Conservation (phyloP, 2,797 vertebrate genomes). For the Sebastes glaucus region DNA sequence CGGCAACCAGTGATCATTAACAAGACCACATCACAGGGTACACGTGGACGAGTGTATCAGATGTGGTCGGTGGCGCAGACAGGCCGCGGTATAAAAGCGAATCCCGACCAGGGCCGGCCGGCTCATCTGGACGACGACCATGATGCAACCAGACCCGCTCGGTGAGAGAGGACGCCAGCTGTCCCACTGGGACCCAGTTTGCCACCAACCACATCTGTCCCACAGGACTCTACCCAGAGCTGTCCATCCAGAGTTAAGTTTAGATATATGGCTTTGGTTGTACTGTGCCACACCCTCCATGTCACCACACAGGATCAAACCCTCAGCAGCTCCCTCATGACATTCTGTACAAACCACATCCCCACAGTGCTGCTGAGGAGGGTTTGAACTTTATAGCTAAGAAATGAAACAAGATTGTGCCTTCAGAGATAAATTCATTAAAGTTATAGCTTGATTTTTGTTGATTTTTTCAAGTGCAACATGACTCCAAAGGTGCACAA, state of each 20-base stretch:
- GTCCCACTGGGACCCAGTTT: conserved; percentile 67
- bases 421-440: neutral
- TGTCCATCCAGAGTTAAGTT: conserved; percentile 73
- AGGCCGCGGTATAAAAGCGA: conserved; percentile 18
- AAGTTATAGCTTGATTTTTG: neutral
- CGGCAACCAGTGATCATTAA: conserved; percentile 49
- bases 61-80: conserved; percentile 62
- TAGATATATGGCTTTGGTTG: conserved; percentile 70
- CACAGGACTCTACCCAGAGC: conserved; percentile 50
- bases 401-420: neutral
- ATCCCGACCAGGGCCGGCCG: conserved; percentile 3
- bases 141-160: conserved; percentile 61
- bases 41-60: conserved; percentile 52
- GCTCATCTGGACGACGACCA: conserved; percentile 47
- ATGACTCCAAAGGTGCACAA: neutral
- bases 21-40: conserved; percentile 61
- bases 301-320: conserved; percentile 66
- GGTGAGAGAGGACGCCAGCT: conserved; percentile 50
- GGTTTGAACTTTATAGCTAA: neutral
- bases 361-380: neutral
- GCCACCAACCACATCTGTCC: conserved; percentile 74
- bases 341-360: conserved; percentile 15
- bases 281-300: conserved; percentile 69
- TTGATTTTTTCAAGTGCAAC: conserved; percentile 1
- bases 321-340: conserved; percentile 35